Evolutionary conservation across 2,113 vertebrate species (phyloP), one percentile per base, ranked within the genome.

Genomic region (Mus pahari): DNA sequence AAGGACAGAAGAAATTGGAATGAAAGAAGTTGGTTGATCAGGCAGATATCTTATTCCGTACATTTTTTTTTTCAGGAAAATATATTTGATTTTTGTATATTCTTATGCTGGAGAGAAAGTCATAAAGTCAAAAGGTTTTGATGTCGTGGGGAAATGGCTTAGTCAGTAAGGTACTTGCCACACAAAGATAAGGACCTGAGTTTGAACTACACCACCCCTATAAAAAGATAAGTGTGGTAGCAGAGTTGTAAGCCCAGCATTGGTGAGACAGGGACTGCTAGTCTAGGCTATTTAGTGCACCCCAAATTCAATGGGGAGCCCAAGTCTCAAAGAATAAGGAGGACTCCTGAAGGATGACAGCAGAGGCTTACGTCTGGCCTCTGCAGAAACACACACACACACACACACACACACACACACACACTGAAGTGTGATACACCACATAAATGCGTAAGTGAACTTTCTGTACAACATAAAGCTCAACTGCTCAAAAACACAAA

Each of bases 41-140:
- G 70, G 74, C 58, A 77, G 60, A 89, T 50, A 24, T 31, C 33
- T 93, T 81, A 86, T 84, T 94, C 78, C 75, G 70, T 93, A 90
- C 42, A 64, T 95, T 84, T 93, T 64, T n/a, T 55, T 62, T 58
- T 68, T 19, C 64, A 87, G 78, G 64, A 90, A 94, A 31, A 22
- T 39, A 26, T 31, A 82, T 68, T 17, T n/a, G 58, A 73, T 50
- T 70, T 68, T 3, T 82, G 74, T 48, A 64, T 26, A 39, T 75
- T 82, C 95, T 91, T 62, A 66, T 90, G 39, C 77, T 90, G 64
- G 92, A 94, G 62, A 95, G 60, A 60, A 92, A 94, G 74, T 84
- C 66, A 68, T 1, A 88, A 94, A 96, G 81, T 86, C 87, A 94
- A 91, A 96, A 90, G 91, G 95, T 98, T 93, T 87, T 53, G 79